Evolutionary conservation across 2,888 invertebrate genomes (phyloP).

Genomic region (Lathronympha strigana): DNA sequence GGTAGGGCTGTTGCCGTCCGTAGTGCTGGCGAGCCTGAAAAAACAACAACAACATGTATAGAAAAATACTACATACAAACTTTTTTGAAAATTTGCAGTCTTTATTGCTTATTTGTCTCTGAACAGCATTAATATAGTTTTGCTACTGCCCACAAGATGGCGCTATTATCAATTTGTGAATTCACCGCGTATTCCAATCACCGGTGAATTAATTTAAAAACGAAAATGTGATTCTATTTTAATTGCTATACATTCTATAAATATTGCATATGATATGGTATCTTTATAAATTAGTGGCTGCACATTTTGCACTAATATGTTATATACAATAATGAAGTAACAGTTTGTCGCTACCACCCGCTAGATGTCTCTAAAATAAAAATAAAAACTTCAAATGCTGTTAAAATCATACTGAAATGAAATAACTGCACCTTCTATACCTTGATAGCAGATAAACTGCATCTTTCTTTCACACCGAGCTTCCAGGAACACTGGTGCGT

Average conservation of each 20-base stretch:
- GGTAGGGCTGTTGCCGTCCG: conserved; percentile 54
- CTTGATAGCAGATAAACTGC: conserved; percentile 80
- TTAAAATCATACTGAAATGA: background rate
- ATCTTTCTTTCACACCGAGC: conserved; percentile 77
- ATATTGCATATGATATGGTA: too few species aligned
- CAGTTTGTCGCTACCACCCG: background rate
- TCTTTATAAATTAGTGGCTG: too few species aligned
- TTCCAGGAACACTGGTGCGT: conserved; percentile 74
- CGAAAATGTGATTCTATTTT: too few species aligned
- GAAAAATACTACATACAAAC: background rate
- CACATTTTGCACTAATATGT: background rate
- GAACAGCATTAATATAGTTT: background rate
- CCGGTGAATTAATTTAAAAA: too few species aligned
- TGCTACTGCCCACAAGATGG: background rate
- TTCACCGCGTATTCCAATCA: too few species aligned
- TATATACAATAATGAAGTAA: background rate
- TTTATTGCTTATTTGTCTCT: background rate
- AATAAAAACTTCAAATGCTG: background rate
- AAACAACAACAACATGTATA: background rate
- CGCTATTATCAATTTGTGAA: background rate
- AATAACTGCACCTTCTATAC: conserved; percentile 46
- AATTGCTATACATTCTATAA: too few species aligned
- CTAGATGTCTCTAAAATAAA: conserved; percentile 1
- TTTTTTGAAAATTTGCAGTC: background rate
- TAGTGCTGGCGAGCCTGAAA: conserved; percentile 42